These are phyloP conservation scores for Drosophila miranda DNA, from an alignment of 1,140 invertebrate species.

Conservation along the genomic window DNA sequence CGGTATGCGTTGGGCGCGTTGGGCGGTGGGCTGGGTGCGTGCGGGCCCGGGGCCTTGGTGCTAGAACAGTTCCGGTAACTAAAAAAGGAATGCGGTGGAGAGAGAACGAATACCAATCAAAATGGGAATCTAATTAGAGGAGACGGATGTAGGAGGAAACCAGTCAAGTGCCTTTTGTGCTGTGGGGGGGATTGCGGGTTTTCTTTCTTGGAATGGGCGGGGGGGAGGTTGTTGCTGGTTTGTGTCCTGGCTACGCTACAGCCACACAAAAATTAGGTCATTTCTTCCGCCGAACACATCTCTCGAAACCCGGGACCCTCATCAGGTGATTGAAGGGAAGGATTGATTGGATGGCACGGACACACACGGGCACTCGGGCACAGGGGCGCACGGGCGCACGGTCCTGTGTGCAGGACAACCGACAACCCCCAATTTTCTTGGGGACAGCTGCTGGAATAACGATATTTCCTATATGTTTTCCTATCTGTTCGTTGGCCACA, in stretches of 20 bases:
- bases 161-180: constrained; percentile 39
- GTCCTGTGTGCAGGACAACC: neutral
- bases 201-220: neutral
- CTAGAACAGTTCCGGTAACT: too few relatives aligned
- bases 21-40: constrained; percentile 9
- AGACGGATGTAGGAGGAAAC: constrained; percentile 39
- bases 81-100: neutral
- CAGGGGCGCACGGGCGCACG: neutral
- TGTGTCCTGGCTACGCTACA: constrained; percentile 1
- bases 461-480: too few relatives aligned
- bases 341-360: neutral
- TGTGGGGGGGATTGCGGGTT: neutral
- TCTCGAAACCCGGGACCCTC: neutral
- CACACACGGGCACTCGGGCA: neutral
- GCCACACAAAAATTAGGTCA: constrained; percentile 62
- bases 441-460: too few relatives aligned
- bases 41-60: too few relatives aligned
- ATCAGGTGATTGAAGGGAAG: constrained; percentile 39
- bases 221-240: constrained; percentile 1
- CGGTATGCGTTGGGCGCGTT: neutral
- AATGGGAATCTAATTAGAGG: constrained; percentile 36
- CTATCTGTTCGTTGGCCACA: too few relatives aligned
- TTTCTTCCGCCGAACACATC: constrained; percentile 2
- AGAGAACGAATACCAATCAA: constrained; percentile 18
- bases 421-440: constrained; percentile 44